These are phyloP conservation scores for Bubo blakistoni DNA, from an alignment of 2,113 vertebrate species.

Conservation along the genomic window DNA sequence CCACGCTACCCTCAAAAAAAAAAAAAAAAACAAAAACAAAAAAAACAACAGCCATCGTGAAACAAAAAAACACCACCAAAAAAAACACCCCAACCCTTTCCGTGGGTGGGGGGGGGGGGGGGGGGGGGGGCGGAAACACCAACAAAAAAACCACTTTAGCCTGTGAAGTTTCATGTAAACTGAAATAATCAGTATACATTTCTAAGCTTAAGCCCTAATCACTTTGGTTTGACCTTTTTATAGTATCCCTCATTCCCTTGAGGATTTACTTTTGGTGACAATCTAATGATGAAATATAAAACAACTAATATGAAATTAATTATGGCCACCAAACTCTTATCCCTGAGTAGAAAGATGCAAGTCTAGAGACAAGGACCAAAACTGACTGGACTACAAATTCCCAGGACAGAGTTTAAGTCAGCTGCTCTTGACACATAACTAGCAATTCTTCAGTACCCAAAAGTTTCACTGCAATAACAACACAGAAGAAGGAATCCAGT, in stretches of 20 bases:
- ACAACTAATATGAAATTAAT: background rate
- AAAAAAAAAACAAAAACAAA: too few relatives aligned
- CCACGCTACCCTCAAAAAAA: too few relatives aligned
- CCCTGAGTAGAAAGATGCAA: background rate
- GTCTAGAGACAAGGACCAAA: background rate
- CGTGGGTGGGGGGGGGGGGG: too few relatives aligned
- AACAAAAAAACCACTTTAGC: background rate
- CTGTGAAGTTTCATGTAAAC: background rate
- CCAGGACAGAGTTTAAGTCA: background rate
- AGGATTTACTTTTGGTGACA: background rate
- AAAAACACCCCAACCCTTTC: too few relatives aligned
- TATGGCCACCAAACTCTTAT: background rate
- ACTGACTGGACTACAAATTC: background rate
- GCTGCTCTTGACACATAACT: accelerated
- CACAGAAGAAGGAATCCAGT: background rate
- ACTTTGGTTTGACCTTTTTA: background rate
- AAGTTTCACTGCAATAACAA: background rate
- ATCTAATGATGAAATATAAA: background rate
- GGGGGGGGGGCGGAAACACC: too few relatives aligned
- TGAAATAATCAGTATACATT: background rate
- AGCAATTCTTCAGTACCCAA: background rate
- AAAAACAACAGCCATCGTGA: too few relatives aligned
- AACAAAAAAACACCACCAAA: too few relatives aligned
- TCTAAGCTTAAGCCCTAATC: background rate
- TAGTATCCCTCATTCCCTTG: background rate